Conservation (phyloP, 2,113 vertebrate species). For the Nannobrachium achirus region DNA sequence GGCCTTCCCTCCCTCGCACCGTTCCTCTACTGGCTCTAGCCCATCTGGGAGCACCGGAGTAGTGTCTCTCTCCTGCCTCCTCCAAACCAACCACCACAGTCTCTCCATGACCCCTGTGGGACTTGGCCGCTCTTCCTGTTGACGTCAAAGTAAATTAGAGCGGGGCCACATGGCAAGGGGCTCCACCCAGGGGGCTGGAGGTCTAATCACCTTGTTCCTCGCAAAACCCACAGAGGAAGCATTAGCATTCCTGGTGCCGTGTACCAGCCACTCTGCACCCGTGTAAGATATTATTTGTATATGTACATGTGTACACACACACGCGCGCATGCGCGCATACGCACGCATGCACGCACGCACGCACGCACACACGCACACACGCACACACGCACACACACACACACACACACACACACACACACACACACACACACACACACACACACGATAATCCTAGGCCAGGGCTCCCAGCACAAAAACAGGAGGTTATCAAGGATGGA, state of each 20-base stretch:
- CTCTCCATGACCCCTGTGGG: constrained; percentile 62
- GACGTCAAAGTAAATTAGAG: constrained; percentile 80
- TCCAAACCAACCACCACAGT: constrained; percentile 36
- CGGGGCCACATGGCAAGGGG: constrained; percentile 50
- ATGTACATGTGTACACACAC: constrained; percentile 34
- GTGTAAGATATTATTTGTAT: neutral
- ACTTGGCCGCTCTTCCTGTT: constrained; percentile 78
- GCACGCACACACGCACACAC: constrained; percentile 12
- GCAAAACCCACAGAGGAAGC: constrained; percentile 77
- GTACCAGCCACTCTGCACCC: constrained; percentile 45
- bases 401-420: constrained; percentile 1
- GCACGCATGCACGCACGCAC: constrained; percentile 3
- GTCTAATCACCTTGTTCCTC: constrained; percentile 78
- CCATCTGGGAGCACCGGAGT: constrained; percentile 40
- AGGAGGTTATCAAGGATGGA: too few species aligned
- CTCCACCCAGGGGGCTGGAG: constrained; percentile 79
- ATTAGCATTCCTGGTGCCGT: constrained; percentile 76
- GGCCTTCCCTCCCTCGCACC: constrained; percentile 49
- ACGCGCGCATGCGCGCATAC: constrained; percentile 5
- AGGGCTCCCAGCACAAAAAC: too few species aligned
- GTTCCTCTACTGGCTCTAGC: constrained; percentile 39
- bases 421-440: constrained; percentile 4
- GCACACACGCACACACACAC: constrained; percentile 5
- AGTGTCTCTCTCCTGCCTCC: constrained; percentile 15
- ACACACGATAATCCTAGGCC: neutral